phyloP scores from a whole-genome alignment of 2,797 vertebrate genomes.

The Margarornis squamiger region DNA sequence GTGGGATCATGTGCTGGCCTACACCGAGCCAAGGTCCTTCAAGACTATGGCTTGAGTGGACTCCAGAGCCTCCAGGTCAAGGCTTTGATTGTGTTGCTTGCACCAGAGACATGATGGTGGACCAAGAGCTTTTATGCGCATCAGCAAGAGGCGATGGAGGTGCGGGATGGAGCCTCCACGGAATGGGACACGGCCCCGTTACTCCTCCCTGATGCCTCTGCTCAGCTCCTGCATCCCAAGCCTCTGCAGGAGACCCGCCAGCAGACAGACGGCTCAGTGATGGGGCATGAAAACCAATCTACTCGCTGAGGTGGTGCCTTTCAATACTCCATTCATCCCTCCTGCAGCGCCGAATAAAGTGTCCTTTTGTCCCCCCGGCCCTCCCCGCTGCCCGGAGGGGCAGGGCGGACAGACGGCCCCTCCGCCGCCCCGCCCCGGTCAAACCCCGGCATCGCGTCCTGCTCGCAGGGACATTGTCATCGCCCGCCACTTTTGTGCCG shows the following conservation, averaged over 20 bases:
- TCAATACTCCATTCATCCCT: constrained; percentile 96
- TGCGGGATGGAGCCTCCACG: neutral
- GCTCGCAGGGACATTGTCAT: neutral
- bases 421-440: neutral
- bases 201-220: neutral
- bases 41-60: neutral
- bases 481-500: neutral
- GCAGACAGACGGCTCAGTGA: constrained; percentile 77
- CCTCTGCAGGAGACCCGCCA: constrained; percentile 3
- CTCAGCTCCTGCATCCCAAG: neutral
- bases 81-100: neutral
- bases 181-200: rapidly evolving
- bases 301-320: constrained; percentile 80
- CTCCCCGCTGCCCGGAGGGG: constrained; percentile 78
- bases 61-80: neutral
- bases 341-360: constrained; percentile 90
- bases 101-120: neutral
- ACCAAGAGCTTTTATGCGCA: neutral
- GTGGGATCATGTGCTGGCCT: neutral
- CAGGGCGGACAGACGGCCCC: constrained; percentile 79
- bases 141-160: neutral
- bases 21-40: neutral
- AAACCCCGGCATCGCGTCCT: neutral
- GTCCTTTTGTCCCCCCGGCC: constrained; percentile 88
- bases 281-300: constrained; percentile 91